Conservation (phyloP, 1,140 invertebrate species). For the Drosophila virilis region DNA sequence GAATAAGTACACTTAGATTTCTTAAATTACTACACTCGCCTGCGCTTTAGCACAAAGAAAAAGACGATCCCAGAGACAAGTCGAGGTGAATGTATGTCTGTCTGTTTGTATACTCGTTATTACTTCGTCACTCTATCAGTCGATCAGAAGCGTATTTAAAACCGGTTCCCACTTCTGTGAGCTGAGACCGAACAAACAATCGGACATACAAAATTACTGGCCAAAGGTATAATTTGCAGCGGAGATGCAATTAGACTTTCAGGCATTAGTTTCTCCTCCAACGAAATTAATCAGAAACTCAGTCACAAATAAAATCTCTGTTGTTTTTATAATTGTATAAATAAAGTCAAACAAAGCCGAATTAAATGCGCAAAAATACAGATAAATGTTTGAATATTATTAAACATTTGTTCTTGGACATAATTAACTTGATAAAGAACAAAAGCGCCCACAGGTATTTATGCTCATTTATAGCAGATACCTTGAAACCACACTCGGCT, state of each 20-base stretch:
- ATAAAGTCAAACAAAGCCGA: not conserved
- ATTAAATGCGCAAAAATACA: not conserved
- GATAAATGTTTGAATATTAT: no score
- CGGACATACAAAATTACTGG: conserved; percentile 32
- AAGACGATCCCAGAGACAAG: conserved; percentile 24
- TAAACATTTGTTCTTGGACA: no score
- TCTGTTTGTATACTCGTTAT: conserved; percentile 17
- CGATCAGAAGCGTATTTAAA: conserved; percentile 58
- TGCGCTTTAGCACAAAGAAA: conserved; percentile 11
- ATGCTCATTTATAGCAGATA: conserved; percentile 2
- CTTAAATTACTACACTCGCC: not conserved
- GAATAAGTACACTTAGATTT: not conserved
- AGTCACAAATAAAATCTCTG: conserved; percentile 1
- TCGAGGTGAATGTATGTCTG: conserved; percentile 15
- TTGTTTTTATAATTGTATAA: not conserved
- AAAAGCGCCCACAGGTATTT: not conserved
- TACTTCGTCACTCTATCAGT: conserved; percentile 21
- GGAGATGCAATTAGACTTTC: conserved; percentile 42
- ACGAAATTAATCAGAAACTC: conserved; percentile 8
- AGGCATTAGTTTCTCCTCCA: conserved; percentile 10
- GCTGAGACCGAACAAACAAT: conserved; percentile 26
- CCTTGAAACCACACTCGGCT: not conserved
- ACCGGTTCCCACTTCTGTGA: conserved; percentile 47
- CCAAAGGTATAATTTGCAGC: conserved; percentile 50
- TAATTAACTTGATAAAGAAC: no score